Base-by-base conservation (phyloP, 2,888 invertebrate genomes). In the Pharmacophagus antenor region DNA sequence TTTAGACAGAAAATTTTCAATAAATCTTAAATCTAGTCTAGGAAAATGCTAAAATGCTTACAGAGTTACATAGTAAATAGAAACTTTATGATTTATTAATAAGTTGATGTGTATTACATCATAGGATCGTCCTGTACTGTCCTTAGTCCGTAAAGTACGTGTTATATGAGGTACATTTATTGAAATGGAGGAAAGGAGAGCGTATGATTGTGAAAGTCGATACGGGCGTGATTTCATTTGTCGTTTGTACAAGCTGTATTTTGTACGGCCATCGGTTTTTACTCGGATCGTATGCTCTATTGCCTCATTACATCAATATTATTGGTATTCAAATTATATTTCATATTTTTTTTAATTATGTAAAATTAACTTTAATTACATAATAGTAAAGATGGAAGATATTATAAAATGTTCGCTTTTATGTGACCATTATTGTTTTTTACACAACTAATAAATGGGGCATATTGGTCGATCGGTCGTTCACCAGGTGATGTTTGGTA, bases 201-300 rank as follows among this genome's bases (percentile, higher is more conserved):
- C 31, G 22, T 50, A n/a, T 22, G 31, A 31, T 46, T 50, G 54
- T 55, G 55, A 44, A 55, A 54, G 21, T 22, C 22, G 49, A 59
- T 55, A 59, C 18, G 49, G 44, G 44, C 21, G 22, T 55, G 27
- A 55, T 55, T 59, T 49, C 31, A 59, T 59, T 59, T 55, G 25
- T 54, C 41, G 41, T 53, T 25, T 49, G 25, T 27, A 53, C 48
- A 58, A 42, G 12, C 53, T 23, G 23, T 7, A 42, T 44, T 48
- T 42, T 49, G 27, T 53, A 48, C 20, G 49, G 23, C 18, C 48
- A 21, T 54, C 21, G 44, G 41, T 27, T 54, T 59, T 44, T 27
- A 48, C 17, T 17, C 17, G 47, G 4, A 25, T 44, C 18, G 8
- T 44, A 3, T n/a, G 42, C 10, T 44, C 18, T n/a, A 42, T 42